Base-by-base conservation (phyloP, 2,797 vertebrate genomes). In the Caiman crocodilus region DNA sequence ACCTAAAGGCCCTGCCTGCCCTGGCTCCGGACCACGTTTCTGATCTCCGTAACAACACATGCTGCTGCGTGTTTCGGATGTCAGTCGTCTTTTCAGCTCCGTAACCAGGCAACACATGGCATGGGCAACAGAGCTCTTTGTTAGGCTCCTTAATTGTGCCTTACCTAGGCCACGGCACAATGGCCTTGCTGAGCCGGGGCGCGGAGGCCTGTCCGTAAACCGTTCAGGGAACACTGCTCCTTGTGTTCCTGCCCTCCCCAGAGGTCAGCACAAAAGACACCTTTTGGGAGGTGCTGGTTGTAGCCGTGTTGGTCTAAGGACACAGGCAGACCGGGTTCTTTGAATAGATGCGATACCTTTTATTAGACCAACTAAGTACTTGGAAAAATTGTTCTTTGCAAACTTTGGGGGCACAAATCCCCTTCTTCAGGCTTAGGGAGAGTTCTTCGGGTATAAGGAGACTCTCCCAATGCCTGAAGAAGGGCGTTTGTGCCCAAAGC, bases 31-130 rank as follows among this genome's bases (percentile, higher is more conserved):
- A 82, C 2, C 0, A 21, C 55, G 1, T 30, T 90, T 61, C 91
- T 82, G 85, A 73, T 90, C 92, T 60, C 64, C 5, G 85, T 67
- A 85, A 61, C 78, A 89, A 80, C 93, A 88, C 25, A 0, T 82
- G 74, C 93, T 85, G 79, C 0, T 1, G 88, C 85, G 84, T 83
- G 5, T 92, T 93, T 95, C 93, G 84, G 83, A 63, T 79, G 74
- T 63, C 88, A 85, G 11, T 94, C 92, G 90, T 90, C 85, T 93
- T 91, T 88, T 85, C 94, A 95, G 83, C 81, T 74, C 91, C 88
- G 97, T 97, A 91, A 90, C 94, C 95, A 95, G 88, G 97, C 96
- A 97, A 78, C 96, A 50, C 89, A 15, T 2, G 71, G 71, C 94
- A 89, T 77, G 78, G 94, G 93, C 93, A 78, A 92, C 79, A 87